Percentiles rank a stretch among this genome's conserved stretches.
These are phyloP conservation scores for Botia almorhae DNA, from an alignment of 2,797 vertebrate species.

Conservation along the genomic window DNA sequence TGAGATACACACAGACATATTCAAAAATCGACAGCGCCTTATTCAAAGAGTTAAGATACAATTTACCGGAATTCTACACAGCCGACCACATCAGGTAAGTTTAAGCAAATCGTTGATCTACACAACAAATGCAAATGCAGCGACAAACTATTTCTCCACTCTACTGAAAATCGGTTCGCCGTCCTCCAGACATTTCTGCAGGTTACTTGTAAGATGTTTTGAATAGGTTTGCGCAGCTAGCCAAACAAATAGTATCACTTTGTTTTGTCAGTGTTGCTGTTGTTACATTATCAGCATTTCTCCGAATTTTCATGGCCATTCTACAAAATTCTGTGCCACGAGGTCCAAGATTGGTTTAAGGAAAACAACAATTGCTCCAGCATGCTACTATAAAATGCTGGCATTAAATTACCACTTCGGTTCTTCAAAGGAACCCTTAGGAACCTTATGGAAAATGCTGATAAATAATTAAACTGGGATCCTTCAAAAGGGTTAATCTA, in stretches of 20 bases:
- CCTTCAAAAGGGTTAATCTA: not conserved
- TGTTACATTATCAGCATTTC: no score
- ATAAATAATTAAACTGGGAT: slow-evolving; percentile 33
- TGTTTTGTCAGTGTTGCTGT: not conserved
- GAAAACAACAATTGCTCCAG: not conserved
- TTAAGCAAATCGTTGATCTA: not conserved
- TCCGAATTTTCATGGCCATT: not conserved
- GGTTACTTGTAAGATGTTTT: not conserved
- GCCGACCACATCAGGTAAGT: not conserved
- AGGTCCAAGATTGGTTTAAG: not conserved
- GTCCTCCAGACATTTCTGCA: no score
- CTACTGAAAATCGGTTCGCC: no score
- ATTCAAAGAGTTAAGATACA: not conserved
- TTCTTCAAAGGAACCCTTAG: slow-evolving; percentile 6
- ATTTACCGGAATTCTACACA: not conserved
- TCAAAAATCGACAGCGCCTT: not conserved
- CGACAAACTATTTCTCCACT: not conserved
- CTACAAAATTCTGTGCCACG: not conserved
- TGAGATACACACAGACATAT: not conserved
- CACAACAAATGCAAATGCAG: no score
- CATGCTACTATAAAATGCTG: not conserved
- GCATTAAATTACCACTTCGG: not conserved
- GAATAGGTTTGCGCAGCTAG: not conserved
- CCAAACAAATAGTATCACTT: not conserved
- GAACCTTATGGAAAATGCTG: slow-evolving; percentile 40